phyloP scores from a whole-genome alignment of 1,140 invertebrate genomes.

The Plectus sambesii region DNA sequence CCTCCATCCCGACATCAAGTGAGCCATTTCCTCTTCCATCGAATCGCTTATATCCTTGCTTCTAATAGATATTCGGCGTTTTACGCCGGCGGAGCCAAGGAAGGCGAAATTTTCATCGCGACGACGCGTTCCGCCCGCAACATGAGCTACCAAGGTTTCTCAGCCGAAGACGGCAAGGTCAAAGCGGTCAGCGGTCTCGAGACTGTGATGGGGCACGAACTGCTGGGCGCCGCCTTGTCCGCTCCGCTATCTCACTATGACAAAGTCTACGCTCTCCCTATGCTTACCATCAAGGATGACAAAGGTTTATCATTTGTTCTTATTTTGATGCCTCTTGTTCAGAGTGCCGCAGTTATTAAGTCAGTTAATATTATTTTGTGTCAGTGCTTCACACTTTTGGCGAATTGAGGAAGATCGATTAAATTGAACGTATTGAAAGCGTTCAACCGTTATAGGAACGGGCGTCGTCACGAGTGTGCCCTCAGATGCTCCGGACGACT shows the following conservation, averaged over 20 bases:
- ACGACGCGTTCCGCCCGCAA: conserved; percentile 75
- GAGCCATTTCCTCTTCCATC: conserved; percentile 53
- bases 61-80: conserved; percentile 31
- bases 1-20: conserved; percentile 79
- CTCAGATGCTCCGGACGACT: conserved; percentile 97
- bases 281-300: conserved; percentile 94
- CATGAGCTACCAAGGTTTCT: conserved; percentile 90
- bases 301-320: conserved; percentile 53
- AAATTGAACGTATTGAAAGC: too few relatives aligned
- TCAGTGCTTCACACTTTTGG: too few relatives aligned
- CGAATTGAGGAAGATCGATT: too few relatives aligned
- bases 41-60: conserved; percentile 4
- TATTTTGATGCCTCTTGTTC: neutral
- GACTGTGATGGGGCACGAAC: conserved; percentile 44
- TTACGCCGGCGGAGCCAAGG: conserved; percentile 40
- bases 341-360: too few relatives aligned
- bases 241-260: conserved; percentile 71
- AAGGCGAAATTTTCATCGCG: conserved; percentile 71
- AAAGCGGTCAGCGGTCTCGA: conserved; percentile 55
- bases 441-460: too few relatives aligned
- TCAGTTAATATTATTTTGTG: too few relatives aligned
- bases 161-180: conserved; percentile 65
- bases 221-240: conserved; percentile 65
- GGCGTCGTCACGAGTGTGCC: conserved; percentile 96
- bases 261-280: conserved; percentile 81